Evolutionary conservation across 2,113 vertebrate genomes (phyloP).

Genomic region (Turdus rufiventris): DNA sequence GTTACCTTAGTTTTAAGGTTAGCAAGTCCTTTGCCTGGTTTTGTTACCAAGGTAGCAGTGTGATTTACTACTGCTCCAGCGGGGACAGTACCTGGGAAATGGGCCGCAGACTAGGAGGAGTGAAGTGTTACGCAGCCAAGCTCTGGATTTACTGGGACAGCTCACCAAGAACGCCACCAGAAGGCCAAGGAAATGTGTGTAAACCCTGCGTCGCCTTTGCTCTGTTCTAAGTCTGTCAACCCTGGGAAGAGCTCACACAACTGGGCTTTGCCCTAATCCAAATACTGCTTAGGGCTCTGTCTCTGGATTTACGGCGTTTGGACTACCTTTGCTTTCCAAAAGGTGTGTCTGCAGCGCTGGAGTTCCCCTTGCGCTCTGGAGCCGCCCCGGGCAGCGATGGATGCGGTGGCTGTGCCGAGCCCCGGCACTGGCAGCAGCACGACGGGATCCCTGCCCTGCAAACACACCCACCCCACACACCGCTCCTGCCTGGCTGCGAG

Average conservation of each 20-base stretch:
- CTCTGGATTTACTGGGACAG: neutral
- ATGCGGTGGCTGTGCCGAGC: neutral
- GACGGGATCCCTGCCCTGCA: neutral
- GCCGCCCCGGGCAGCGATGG: neutral
- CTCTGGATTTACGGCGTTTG: neutral
- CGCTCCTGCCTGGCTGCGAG: neutral
- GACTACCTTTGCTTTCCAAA: neutral
- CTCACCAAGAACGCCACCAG: neutral
- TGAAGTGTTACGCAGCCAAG: neutral
- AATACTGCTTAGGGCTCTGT: neutral
- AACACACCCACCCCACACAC: fast-evolving
- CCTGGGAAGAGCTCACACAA: neutral
- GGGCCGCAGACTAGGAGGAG: neutral
- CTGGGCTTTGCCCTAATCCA: neutral
- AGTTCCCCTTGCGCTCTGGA: neutral
- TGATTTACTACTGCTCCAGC: neutral
- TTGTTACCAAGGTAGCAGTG: neutral
- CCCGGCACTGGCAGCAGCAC: neutral
- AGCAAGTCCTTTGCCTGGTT: neutral
- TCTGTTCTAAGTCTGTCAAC: neutral
- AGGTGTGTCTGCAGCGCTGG: neutral
- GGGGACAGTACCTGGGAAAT: neutral
- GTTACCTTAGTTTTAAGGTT: neutral
- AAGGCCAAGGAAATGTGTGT: neutral
- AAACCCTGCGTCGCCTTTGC: neutral